phyloP scores from a whole-genome alignment of 2,113 vertebrate genomes.

The Cyrtonyx montezumae region DNA sequence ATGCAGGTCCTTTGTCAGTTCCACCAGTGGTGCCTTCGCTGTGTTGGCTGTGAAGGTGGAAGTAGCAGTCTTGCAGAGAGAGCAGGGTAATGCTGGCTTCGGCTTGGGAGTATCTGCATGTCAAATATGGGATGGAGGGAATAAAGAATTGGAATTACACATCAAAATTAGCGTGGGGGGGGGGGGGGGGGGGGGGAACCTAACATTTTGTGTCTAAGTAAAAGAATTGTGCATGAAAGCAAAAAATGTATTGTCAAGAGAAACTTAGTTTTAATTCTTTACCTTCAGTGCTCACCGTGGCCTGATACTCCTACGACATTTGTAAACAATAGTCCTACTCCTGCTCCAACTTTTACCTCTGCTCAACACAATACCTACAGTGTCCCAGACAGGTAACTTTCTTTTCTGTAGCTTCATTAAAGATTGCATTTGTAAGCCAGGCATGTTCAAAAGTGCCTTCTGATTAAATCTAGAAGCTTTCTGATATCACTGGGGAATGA shows the following conservation, averaged over 20 bases:
- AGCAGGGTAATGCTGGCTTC: background rate
- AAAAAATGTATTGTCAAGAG: background rate
- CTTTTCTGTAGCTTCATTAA: background rate
- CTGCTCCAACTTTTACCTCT: constrained; percentile 86
- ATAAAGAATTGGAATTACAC: background rate
- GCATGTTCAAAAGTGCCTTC: background rate
- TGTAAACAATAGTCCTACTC: constrained; percentile 86
- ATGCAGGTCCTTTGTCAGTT: background rate
- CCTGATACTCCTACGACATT: constrained; percentile 86
- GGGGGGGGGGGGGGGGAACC: no score
- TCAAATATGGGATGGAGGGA: background rate
- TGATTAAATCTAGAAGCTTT: background rate
- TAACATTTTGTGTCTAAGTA: background rate
- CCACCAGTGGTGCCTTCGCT: background rate
- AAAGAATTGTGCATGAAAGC: background rate
- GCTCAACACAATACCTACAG: constrained; percentile 85
- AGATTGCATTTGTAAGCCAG: background rate
- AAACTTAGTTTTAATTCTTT: constrained; percentile 7
- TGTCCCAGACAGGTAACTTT: constrained; percentile 88
- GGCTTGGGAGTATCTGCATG: constrained; percentile 14
- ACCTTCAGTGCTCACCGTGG: constrained; percentile 91
- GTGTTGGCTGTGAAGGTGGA: background rate
- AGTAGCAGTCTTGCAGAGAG: background rate
- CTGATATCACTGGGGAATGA: background rate
- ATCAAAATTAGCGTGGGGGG: background rate